Evolutionary conservation across 2,888 invertebrate species (phyloP).

Genomic region (Parelbella ahira): DNA sequence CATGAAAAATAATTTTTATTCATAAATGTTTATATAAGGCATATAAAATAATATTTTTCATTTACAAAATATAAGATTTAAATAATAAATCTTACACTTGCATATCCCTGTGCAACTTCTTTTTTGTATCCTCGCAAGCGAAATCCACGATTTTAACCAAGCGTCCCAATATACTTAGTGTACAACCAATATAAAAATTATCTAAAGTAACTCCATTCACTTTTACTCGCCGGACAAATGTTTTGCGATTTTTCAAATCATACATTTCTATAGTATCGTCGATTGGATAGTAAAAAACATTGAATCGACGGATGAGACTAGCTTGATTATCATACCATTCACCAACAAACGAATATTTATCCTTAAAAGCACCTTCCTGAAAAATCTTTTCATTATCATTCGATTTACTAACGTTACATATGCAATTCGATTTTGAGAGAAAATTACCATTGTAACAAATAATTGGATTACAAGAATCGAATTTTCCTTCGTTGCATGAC

Average conservation of each 20-base stretch:
- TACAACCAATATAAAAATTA: conserved; percentile 87
- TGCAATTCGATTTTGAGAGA: too few species aligned
- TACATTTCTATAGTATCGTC: conserved; percentile 92
- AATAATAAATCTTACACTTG: conserved; percentile 77
- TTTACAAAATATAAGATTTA: too few species aligned
- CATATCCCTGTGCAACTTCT: conserved; percentile 81
- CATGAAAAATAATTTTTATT: too few species aligned
- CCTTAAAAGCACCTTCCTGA: conserved; percentile 73
- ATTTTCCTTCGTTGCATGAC: too few species aligned
- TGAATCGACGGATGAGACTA: conserved; percentile 86
- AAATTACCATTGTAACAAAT: too few species aligned
- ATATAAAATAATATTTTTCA: too few species aligned
- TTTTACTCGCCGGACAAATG: conserved; percentile 84
- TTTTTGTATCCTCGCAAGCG: conserved; percentile 85
- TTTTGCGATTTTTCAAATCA: conserved; percentile 83
- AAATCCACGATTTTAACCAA: conserved; percentile 87
- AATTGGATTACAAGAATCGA: too few species aligned
- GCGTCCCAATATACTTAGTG: conserved; percentile 86
- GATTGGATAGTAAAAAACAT: conserved; percentile 86
- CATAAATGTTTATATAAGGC: too few species aligned
- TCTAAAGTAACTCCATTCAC: conserved; percentile 83
- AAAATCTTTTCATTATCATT: too few species aligned
- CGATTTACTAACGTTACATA: too few species aligned
- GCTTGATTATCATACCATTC: conserved; percentile 95
- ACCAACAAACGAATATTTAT: conserved; percentile 83